Evolutionary conservation across 2,888 invertebrate species (phyloP), one percentile per base, ranked within the genome.

Genomic region (Athripsodes cinereus): DNA sequence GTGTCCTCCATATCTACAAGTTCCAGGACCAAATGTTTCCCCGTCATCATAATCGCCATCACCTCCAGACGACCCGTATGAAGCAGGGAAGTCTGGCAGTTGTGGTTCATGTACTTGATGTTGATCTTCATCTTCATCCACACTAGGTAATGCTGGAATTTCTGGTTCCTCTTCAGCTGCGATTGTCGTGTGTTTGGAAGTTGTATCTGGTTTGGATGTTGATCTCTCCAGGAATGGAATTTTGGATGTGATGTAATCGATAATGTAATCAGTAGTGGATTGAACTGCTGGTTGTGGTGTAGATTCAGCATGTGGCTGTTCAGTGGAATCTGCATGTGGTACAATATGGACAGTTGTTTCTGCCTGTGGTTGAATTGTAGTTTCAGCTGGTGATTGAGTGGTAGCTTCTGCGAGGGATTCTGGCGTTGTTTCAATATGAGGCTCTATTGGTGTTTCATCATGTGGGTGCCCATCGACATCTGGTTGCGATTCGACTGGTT

Each of bases 1-100:
- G 75, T 92, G 92, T 67, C 94, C 93, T 58, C 92, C 92, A 67
- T 93, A 95, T 67, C 94, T 82, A 69, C 95, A 95, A 52, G 93
- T 94, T 65, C 93, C 93, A 16, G 92, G 92, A 31, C 92, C 92
- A 66, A 91, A 90, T 57, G 84, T 82, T 68, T 85, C 85, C 67
- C 90, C 89, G 67, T 90, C 90, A 63, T 84, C 86, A 68, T 90
- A 88, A 66, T 90, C 88, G 61, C 86, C 84, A 58, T 80, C 79
- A 2, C 73, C 72, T 31, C 67, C 67, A 3, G 59, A 46, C 64
- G 70, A 70, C 44, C 80, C 74, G 62, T 81, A 80, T 46, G 75
- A 78, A 52, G 76, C 80, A 19, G 49, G 40, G 56, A 60, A 60
- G 18, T 48, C 54, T 22, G 62, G 64, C 11, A 44, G 13, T n/a